phyloP scores from a whole-genome alignment of 2,888 invertebrate species.

The Meghimatium bilineatum region DNA sequence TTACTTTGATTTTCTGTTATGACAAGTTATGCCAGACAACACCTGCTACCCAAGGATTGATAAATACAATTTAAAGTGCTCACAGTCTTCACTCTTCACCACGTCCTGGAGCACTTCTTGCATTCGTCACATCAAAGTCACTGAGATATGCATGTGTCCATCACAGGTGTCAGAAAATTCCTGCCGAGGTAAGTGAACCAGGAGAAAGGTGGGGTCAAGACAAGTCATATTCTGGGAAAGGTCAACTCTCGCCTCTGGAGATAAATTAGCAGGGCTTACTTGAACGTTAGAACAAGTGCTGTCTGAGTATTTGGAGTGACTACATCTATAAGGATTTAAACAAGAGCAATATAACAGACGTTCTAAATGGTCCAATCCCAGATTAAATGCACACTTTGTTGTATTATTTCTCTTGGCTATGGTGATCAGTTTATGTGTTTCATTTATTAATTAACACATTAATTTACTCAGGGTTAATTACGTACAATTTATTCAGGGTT shows the following conservation, averaged over 20 bases:
- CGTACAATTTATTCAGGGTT: too few relatives aligned
- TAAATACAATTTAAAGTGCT: background rate
- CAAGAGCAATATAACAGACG: too few relatives aligned
- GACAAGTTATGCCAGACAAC: too few relatives aligned
- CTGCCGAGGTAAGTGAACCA: conserved; percentile 24
- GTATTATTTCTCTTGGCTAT: too few relatives aligned
- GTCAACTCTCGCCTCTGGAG: conserved; percentile 11
- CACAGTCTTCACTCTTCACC: background rate
- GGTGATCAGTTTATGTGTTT: background rate
- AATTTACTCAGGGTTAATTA: too few relatives aligned
- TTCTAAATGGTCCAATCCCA: too few relatives aligned
- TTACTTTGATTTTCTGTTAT: too few relatives aligned
- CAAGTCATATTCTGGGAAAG: conserved; percentile 10
- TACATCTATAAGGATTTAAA: background rate
- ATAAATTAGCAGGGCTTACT: background rate
- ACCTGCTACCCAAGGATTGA: too few relatives aligned
- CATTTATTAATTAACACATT: too few relatives aligned
- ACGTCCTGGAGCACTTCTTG: background rate
- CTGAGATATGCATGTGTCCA: conserved; percentile 6
- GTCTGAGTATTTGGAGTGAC: background rate
- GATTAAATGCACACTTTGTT: too few relatives aligned
- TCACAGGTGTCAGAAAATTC: conserved; percentile 38
- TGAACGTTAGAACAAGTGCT: background rate
- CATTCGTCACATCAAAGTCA: background rate
- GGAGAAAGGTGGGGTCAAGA: conserved; percentile 32